Percentiles rank a stretch among this genome's conserved stretches.
Evolutionary conservation across 2,888 invertebrate genomes (phyloP).

Genomic region (Nemurella pictetii): DNA sequence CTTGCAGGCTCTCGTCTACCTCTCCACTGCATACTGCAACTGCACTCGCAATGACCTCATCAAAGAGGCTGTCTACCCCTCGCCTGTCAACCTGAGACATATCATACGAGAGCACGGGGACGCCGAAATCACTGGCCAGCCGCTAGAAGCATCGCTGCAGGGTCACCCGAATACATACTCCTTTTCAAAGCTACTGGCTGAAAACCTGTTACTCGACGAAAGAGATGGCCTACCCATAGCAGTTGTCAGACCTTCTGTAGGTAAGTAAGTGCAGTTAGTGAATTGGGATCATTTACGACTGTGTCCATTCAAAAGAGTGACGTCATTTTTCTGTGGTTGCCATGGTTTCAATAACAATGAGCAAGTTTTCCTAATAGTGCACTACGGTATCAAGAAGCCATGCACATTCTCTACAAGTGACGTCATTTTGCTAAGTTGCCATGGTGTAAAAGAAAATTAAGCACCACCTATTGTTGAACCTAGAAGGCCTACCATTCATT

Average conservation of each 20-base stretch:
- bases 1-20: constrained; percentile 58
- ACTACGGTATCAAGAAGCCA: no score
- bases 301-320: no score
- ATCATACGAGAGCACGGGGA: constrained; percentile 46
- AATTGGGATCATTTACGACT: no score
- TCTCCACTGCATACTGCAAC: constrained; percentile 67
- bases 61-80: constrained; percentile 58
- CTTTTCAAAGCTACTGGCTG: constrained; percentile 70
- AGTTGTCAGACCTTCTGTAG: constrained; percentile 70
- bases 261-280: no score
- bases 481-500: no score
- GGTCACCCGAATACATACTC: constrained; percentile 70
- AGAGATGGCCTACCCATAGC: constrained; percentile 62
- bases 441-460: no score
- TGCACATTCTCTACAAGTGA: no score
- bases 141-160: constrained; percentile 52
- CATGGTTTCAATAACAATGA: no score
- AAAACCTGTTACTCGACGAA: constrained; percentile 62
- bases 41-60: constrained; percentile 55
- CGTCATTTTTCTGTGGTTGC: no score
- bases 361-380: no score
- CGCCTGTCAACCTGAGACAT: constrained; percentile 48
- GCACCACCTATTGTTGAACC: no score
- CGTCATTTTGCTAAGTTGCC: no score
- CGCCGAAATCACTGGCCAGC: background rate